These are phyloP conservation scores for Turritopsis dohrnii DNA, from an alignment of 30 jellyfish, hydroid and myxozoan genomes.

Conservation along the genomic window DNA sequence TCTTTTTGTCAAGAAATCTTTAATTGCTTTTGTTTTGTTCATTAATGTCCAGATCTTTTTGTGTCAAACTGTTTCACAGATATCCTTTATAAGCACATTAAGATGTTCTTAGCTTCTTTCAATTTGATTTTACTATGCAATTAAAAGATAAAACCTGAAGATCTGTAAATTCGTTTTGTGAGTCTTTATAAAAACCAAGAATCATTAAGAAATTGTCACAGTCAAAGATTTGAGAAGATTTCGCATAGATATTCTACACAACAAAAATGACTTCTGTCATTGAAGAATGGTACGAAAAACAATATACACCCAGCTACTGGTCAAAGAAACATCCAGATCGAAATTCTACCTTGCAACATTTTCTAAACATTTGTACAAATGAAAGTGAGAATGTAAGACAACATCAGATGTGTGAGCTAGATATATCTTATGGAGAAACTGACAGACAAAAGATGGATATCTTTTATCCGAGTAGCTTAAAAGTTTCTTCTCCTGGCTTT, in stretches of 20 bases:
- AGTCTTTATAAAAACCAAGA: background rate
- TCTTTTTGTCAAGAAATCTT: no score
- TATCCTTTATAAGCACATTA: background rate
- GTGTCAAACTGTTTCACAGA: background rate
- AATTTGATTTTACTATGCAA: background rate
- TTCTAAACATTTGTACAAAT: background rate
- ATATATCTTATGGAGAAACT: conserved; percentile 25
- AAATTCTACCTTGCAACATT: conserved; percentile 23
- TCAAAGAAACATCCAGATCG: background rate
- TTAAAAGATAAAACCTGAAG: background rate
- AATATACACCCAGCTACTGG: conserved; percentile 32
- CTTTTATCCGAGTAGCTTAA: conserved; percentile 4
- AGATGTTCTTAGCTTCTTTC: background rate
- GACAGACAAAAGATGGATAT: conserved; percentile 23
- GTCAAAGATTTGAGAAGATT: background rate
- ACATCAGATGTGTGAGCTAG: background rate
- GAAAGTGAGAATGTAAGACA: conserved; percentile 2
- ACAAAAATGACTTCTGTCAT: background rate
- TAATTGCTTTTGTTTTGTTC: background rate
- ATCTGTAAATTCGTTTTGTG: background rate
- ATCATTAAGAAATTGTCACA: background rate
- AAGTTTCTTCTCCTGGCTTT: background rate
- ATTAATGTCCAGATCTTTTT: no score
- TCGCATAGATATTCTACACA: background rate
- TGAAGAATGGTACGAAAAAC: conserved; percentile 14